Conservation (phyloP, 2,888 invertebrate species). For the Eledone cirrhosa region DNA sequence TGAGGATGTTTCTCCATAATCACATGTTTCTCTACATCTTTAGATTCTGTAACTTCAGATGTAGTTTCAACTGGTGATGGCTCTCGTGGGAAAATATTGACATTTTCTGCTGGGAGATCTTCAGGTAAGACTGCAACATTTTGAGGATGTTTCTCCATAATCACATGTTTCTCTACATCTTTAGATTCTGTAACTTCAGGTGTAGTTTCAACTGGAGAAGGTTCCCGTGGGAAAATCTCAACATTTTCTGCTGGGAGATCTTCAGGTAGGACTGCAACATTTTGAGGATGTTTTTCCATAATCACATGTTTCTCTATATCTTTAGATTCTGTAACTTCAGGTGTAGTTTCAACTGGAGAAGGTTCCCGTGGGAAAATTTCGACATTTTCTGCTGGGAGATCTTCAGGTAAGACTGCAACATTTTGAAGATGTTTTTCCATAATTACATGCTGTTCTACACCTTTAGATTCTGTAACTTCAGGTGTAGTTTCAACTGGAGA, state of each 20-base stretch:
- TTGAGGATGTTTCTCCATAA: not conserved
- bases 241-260: not conserved
- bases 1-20: not conserved
- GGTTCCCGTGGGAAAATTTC: constrained; percentile 1
- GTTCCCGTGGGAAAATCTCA: constrained; percentile 17
- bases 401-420: constrained; percentile 14
- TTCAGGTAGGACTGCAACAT: not conserved
- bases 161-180: not conserved
- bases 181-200: not conserved
- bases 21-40: not conserved
- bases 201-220: not conserved
- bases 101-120: not conserved
- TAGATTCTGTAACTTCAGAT: not conserved
- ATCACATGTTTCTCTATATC: not conserved
- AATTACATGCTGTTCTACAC: not conserved
- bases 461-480: not conserved
- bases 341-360: constrained; percentile 10
- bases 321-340: constrained; percentile 5
- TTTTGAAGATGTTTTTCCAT: constrained; percentile 13
- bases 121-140: not conserved
- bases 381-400: not conserved
- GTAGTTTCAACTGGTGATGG: not conserved
- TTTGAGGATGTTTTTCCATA: not conserved
- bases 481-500: constrained; percentile 12
- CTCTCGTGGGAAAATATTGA: not conserved